These are phyloP conservation scores for Oncorhynchus gorbuscha DNA, from an alignment of 2,113 vertebrate genomes.

Conservation along the genomic window DNA sequence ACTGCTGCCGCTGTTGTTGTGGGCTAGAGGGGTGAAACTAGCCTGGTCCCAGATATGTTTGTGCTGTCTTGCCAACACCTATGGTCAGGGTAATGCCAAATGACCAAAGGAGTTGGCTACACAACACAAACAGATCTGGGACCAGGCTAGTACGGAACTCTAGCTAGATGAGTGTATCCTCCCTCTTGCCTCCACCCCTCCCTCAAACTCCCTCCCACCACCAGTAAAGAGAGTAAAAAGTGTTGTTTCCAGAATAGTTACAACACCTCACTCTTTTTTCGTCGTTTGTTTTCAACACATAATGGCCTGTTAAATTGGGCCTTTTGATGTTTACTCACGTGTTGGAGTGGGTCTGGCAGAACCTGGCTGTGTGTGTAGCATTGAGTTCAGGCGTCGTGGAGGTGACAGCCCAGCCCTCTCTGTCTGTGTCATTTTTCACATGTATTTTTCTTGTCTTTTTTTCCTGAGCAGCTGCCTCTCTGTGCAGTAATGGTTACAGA, in stretches of 20 bases:
- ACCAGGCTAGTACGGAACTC: not conserved
- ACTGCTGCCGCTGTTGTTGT: too few relatives aligned
- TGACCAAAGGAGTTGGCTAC: too few relatives aligned
- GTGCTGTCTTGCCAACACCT: too few relatives aligned
- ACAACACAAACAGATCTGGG: too few relatives aligned
- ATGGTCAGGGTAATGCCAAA: too few relatives aligned
- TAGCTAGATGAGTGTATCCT: not conserved
- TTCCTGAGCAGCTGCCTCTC: constrained; percentile 39
- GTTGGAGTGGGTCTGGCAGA: too few relatives aligned
- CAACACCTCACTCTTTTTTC: not conserved
- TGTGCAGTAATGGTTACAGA: constrained; percentile 59
- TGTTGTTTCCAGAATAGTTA: not conserved
- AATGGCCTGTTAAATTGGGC: not conserved
- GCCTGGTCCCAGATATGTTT: too few relatives aligned
- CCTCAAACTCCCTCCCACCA: too few relatives aligned
- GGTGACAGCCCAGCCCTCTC: constrained; percentile 15
- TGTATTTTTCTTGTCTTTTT: constrained; percentile 33
- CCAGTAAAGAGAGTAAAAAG: not conserved
- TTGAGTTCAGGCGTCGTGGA: too few relatives aligned
- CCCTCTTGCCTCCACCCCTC: too few relatives aligned
- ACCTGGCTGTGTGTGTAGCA: not conserved
- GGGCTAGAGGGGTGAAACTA: too few relatives aligned
- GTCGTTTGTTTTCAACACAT: not conserved
- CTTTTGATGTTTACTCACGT: not conserved
- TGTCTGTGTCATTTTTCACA: constrained; percentile 54